Evolutionary conservation across 92 coral and sea anemone genomes (phyloP).

Genomic region (Meandrina meandrites): DNA sequence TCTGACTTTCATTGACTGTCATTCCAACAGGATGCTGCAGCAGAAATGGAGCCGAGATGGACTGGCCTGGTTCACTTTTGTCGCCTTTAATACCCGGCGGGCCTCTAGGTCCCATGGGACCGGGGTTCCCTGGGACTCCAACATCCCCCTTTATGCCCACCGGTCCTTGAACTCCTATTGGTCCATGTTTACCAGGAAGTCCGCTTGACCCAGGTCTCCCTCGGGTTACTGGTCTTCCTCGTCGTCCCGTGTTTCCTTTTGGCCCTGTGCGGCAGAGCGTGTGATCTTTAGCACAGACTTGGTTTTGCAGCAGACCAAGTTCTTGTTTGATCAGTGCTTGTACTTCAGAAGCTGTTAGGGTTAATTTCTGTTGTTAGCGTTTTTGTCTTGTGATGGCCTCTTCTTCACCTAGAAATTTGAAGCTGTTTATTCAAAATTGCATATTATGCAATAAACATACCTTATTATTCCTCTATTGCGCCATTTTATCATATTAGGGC

Average conservation of each 20-base stretch:
- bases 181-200: too few relatives aligned
- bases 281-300: slow-evolving; percentile 59
- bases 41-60: slow-evolving; percentile 53
- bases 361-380: not conserved
- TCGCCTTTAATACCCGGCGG: slow-evolving; percentile 45
- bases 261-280: slow-evolving; percentile 66
- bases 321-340: slow-evolving; percentile 48
- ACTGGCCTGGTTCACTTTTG: slow-evolving; percentile 49
- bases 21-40: slow-evolving; percentile 30
- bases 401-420: too few relatives aligned
- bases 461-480: too few relatives aligned
- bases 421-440: too few relatives aligned
- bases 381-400: too few relatives aligned
- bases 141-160: too few relatives aligned
- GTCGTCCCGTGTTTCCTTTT: slow-evolving; percentile 62
- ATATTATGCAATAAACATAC: too few relatives aligned
- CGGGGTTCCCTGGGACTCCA: not conserved
- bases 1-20: slow-evolving; percentile 52
- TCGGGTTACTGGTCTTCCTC: slow-evolving; percentile 58
- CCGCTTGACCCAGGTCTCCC: slow-evolving; percentile 31
- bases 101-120: slow-evolving; percentile 53
- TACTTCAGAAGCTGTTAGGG: not conserved
- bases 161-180: too few relatives aligned
- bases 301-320: slow-evolving; percentile 50
- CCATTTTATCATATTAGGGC: too few relatives aligned